phyloP scores from a whole-genome alignment of 1,140 invertebrate genomes.

The Sminthurides bifidus region DNA sequence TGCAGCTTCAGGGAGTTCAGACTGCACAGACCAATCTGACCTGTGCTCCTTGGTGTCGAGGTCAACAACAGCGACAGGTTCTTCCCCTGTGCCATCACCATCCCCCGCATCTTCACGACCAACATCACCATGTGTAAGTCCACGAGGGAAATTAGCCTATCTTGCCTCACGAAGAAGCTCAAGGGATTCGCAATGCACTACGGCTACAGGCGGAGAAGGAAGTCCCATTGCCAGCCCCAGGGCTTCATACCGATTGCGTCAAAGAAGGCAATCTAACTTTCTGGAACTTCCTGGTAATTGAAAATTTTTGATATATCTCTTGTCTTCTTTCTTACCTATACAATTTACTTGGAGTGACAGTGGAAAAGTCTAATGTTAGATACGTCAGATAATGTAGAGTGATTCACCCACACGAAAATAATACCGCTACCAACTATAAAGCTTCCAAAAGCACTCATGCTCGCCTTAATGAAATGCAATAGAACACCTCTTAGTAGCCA shows the following conservation, averaged over 20 bases:
- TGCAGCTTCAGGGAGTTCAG: constrained; percentile 16
- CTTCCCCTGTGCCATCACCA: constrained; percentile 22
- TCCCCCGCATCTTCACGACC: constrained; percentile 25
- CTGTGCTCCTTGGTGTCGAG: constrained; percentile 7
- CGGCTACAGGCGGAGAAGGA: constrained; percentile 57
- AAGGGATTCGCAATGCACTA: constrained; percentile 52
- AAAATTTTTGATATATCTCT: too few relatives aligned
- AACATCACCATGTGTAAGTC: constrained; percentile 30
- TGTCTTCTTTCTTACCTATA: too few relatives aligned
- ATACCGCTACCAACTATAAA: constrained; percentile 7
- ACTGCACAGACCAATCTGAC: constrained; percentile 13
- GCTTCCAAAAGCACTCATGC: not conserved
- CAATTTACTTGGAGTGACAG: not conserved
- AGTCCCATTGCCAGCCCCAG: constrained; percentile 56
- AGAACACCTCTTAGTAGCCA: too few relatives aligned
- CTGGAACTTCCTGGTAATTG: constrained; percentile 66
- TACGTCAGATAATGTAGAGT: not conserved
- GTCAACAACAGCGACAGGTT: constrained; percentile 1
- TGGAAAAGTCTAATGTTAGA: not conserved
- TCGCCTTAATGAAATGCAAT: not conserved
- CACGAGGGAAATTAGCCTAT: constrained; percentile 44
- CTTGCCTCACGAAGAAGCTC: constrained; percentile 59
- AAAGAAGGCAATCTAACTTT: constrained; percentile 65
- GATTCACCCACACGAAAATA: constrained; percentile 1
- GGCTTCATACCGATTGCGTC: constrained; percentile 42